Evolutionary conservation across 2,797 vertebrate species (phyloP).

Genomic region (Psittacula echo): DNA sequence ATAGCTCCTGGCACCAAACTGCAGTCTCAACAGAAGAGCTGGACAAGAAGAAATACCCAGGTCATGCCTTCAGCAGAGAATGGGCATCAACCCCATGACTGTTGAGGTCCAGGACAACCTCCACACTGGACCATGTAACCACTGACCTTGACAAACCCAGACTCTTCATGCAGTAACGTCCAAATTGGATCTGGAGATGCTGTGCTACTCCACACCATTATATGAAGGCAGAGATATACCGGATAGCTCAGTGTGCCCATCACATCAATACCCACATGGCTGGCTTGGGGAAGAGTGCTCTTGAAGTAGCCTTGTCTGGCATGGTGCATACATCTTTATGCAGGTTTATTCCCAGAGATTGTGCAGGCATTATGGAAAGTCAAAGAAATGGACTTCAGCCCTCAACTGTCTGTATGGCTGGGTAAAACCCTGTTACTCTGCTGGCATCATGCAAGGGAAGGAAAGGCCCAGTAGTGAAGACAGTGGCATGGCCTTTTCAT

Average conservation of each 20-base stretch:
- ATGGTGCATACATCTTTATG: rapidly evolving
- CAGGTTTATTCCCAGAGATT: neutral
- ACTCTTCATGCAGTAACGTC: neutral
- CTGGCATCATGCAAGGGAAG: neutral
- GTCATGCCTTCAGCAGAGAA: neutral
- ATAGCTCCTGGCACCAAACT: neutral
- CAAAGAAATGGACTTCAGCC: neutral
- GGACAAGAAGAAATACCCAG: neutral
- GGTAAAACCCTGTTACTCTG: neutral
- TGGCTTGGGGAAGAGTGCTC: rapidly evolving
- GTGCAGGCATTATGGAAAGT: neutral
- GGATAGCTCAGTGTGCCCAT: rapidly evolving
- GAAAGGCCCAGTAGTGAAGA: neutral
- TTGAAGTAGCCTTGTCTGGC: neutral
- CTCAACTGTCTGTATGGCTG: rapidly evolving
- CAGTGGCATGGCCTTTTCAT: neutral
- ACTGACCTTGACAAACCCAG: neutral
- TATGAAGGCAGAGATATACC: neutral
- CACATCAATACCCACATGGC: rapidly evolving
- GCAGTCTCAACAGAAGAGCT: neutral
- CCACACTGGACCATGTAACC: rapidly evolving
- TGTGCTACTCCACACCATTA: neutral
- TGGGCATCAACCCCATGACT: rapidly evolving
- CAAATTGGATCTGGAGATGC: neutral
- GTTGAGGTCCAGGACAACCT: neutral